These are phyloP conservation scores for Sebastes vulpes DNA, from an alignment of 2,797 vertebrate genomes.

Conservation along the genomic window DNA sequence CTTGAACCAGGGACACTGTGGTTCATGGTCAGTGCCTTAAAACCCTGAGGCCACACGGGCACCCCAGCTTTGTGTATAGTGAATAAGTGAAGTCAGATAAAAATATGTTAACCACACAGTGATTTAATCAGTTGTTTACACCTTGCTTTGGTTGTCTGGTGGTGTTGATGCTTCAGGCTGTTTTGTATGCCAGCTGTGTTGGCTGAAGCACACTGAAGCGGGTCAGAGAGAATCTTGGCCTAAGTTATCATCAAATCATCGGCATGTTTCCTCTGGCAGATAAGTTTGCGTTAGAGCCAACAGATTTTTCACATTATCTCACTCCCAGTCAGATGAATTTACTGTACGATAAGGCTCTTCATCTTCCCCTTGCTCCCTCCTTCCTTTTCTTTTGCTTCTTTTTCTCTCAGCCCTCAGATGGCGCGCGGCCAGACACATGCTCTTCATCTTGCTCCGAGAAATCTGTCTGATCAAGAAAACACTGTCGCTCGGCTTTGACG, in stretches of 20 bases:
- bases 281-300: neutral
- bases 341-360: slow-evolving; percentile 20
- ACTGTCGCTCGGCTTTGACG: neutral
- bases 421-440: slow-evolving; percentile 27
- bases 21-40: neutral
- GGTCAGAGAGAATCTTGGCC: slow-evolving; percentile 2
- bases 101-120: neutral
- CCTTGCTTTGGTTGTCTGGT: neutral
- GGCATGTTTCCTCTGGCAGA: slow-evolving; percentile 35
- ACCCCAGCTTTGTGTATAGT: neutral
- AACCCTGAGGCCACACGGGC: neutral
- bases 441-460: slow-evolving; percentile 23
- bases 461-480: slow-evolving; percentile 16
- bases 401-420: neutral
- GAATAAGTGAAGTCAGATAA: neutral
- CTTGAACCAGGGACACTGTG: neutral
- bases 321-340: slow-evolving; percentile 20
- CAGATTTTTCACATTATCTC: slow-evolving; percentile 64
- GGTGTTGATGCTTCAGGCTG: neutral
- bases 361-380: slow-evolving; percentile 11
- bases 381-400: slow-evolving; percentile 21
- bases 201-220: neutral
- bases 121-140: neutral
- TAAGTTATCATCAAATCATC: slow-evolving; percentile 22
- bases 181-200: slow-evolving; percentile 25